Conservation (phyloP, 2,888 invertebrate genomes). For the Zhengitettix transpicula region DNA sequence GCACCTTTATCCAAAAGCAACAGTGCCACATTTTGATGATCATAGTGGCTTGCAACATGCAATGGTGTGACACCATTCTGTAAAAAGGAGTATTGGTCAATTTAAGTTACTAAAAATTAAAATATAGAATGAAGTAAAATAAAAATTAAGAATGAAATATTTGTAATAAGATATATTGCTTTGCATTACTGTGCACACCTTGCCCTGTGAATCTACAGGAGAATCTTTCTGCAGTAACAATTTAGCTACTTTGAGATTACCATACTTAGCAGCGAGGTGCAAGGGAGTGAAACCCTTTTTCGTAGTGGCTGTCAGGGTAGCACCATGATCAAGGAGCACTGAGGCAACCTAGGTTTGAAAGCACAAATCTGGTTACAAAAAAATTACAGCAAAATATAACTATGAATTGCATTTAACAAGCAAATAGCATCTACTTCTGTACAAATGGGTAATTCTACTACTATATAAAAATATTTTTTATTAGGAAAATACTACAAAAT, state of each 20-base stretch:
- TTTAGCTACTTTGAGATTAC: constrained; percentile 77
- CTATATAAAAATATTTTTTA: no score
- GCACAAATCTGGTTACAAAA: not conserved
- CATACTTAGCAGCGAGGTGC: constrained; percentile 93
- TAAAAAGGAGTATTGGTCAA: not conserved
- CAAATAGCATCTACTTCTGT: not conserved
- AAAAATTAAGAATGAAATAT: not conserved
- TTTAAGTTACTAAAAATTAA: no score
- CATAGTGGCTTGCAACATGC: constrained; percentile 94
- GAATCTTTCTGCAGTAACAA: constrained; percentile 77
- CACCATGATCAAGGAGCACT: constrained; percentile 79
- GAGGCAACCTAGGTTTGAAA: constrained; percentile 48
- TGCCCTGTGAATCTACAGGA: constrained; percentile 77
- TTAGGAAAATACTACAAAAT: not conserved
- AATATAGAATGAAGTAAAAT: no score
- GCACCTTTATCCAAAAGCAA: constrained; percentile 84
- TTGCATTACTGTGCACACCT: constrained; percentile 24
- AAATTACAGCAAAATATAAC: not conserved
- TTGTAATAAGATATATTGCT: not conserved
- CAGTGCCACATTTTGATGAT: constrained; percentile 79
- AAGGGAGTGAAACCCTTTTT: constrained; percentile 94
- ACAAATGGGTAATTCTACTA: not conserved
- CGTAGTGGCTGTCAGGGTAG: constrained; percentile 78
- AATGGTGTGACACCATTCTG: constrained; percentile 87
- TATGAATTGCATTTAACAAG: not conserved